Percentiles rank a stretch among this genome's conserved stretches.
phyloP scores from a whole-genome alignment of 2,888 invertebrate genomes.

The Nemotelus pantherinus region DNA sequence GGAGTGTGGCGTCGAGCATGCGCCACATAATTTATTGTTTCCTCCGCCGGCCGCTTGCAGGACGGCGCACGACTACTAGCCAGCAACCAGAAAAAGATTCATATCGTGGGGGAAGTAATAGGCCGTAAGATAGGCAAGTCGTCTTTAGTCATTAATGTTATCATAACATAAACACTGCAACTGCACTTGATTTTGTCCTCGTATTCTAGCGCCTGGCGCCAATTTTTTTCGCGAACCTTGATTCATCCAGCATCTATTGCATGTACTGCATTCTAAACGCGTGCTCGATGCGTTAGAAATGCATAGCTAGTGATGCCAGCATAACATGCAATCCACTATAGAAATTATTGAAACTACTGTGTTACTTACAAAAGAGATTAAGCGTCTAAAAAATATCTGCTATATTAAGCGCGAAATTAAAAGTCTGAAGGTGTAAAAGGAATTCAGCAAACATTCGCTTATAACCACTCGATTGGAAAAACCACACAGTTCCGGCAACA shows the following conservation, averaged over 20 bases:
- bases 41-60: not conserved
- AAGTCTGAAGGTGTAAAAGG: no score
- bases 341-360: no score
- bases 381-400: no score
- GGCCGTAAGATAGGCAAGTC: not conserved
- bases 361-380: no score
- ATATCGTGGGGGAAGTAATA: not conserved
- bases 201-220: conserved; percentile 39
- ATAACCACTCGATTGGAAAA: no score
- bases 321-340: no score
- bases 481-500: no score
- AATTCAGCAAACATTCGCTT: no score
- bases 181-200: conserved; percentile 4
- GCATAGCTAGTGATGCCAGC: not conserved
- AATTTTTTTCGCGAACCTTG: conserved; percentile 19
- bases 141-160: conserved; percentile 16
- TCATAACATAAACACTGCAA: conserved; percentile 32
- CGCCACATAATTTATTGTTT: conserved; percentile 36
- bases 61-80: not conserved
- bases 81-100: not conserved
- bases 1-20: conserved; percentile 18
- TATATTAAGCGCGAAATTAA: no score
- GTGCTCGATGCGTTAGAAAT: not conserved
- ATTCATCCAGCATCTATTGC: not conserved
- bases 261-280: not conserved